Base-by-base conservation (phyloP, 1,140 invertebrate genomes). In the Delia radicum region DNA sequence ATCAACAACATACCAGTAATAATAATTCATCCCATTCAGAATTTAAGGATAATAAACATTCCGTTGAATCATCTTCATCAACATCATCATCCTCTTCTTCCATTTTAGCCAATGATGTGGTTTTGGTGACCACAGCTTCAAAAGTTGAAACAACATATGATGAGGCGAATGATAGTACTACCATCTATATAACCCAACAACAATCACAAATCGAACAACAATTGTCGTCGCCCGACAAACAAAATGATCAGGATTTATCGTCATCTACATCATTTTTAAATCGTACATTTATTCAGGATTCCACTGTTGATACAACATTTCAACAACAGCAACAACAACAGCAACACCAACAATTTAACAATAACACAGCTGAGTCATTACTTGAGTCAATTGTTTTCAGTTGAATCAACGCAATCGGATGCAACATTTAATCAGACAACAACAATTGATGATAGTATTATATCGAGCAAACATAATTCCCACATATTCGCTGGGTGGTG, bases 381-480 rank as follows among this genome's bases (percentile, higher is more conserved):
- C 85, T 85, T 62, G 85, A 86, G 72, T 86, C 85, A 0, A 84
- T 86, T 48, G 82, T 86, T 13, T n/a, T 86, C 85, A 0, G 83
- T 86, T 6, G 85, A 86, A 72, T 86, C 85, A 21, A 85, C 82
- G 0, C 83, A 85, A 72, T 86, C 83, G 67, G 83, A 85, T 77
- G 83, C 81, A 4, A 76, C 75, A 29, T 61, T 67, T 21, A 83
- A 69, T 69, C 81, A 83, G 67, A 86, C 85, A 2, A 86, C 84
- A 12, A 86, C 85, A 72, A 86, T 85, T 63, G 85, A 86, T 37
- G 85, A 86, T 72, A 86, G 85, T 76, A 81, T 86, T 75, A 86
- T 84, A 48, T 86, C 85, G 15, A 86, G 85, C 76, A 86, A 85
- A 61, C 83, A 85, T 65, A 86, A 85, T 72, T 86, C 83, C 26